These are phyloP conservation scores for Tor tambroides DNA, from an alignment of 2,113 vertebrate genomes.

Conservation along the genomic window DNA sequence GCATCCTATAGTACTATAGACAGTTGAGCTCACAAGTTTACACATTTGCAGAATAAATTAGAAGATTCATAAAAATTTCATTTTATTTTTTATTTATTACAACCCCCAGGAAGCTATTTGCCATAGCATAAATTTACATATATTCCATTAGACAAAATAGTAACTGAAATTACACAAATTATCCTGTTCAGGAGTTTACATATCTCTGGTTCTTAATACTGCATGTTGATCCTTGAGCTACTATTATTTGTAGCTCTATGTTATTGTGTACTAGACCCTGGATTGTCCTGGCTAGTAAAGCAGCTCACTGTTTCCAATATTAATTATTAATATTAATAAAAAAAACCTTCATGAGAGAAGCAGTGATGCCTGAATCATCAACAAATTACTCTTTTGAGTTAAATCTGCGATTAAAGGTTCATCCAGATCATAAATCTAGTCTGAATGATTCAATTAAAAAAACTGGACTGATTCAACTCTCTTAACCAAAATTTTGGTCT, in stretches of 20 bases:
- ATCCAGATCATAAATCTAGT: neutral
- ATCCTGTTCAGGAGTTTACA: neutral
- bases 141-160: neutral
- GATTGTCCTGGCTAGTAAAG: neutral
- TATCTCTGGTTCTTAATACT: neutral
- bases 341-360: neutral
- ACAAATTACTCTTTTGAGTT: neutral
- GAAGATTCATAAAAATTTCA: neutral
- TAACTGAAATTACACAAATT: neutral
- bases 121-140: neutral
- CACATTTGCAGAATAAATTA: constrained; percentile 21
- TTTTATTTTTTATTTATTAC: neutral
- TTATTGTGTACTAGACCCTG: neutral
- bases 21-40: neutral
- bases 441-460: neutral
- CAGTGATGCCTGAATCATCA: neutral
- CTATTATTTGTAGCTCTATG: neutral
- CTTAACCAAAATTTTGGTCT: neutral
- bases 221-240: no score
- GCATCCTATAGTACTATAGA: constrained; percentile 16
- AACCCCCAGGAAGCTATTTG: neutral
- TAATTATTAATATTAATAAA: no score
- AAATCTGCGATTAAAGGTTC: neutral
- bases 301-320: no score
- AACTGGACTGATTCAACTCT: neutral